These are phyloP conservation scores for Eristalis pertinax DNA, from an alignment of 2,888 invertebrate genomes.

Conservation along the genomic window DNA sequence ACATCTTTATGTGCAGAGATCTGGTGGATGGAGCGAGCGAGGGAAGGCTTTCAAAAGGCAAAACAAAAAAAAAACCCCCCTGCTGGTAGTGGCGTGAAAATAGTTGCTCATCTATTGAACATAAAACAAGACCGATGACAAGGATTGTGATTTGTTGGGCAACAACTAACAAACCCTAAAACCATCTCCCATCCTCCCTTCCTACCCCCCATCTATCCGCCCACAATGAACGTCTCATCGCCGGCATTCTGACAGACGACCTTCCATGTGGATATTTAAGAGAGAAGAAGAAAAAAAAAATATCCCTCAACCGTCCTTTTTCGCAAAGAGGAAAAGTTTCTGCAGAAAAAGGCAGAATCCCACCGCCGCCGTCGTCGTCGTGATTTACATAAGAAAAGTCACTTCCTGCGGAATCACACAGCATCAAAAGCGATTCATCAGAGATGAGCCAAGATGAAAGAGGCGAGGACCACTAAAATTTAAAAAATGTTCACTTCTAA, in stretches of 20 bases:
- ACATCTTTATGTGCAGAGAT: neutral
- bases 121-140: neutral
- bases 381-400: neutral
- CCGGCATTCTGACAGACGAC: neutral
- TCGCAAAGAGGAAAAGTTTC: neutral
- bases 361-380: neutral
- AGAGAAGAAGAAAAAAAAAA: neutral
- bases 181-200: too few relatives aligned
- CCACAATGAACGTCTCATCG: neutral
- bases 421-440: conserved; percentile 1
- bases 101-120: neutral
- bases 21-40: neutral
- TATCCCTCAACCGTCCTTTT: neutral
- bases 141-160: neutral
- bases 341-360: neutral
- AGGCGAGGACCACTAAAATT: neutral
- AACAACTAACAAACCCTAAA: neutral
- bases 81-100: neutral
- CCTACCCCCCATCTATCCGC: too few relatives aligned
- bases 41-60: neutral
- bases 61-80: neutral
- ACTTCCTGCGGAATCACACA: neutral
- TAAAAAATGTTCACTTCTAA: conserved; percentile 13
- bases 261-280: neutral
- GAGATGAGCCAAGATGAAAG: neutral